Conservation (phyloP, 1,140 invertebrate genomes). For the Glossosoma conforme region DNA sequence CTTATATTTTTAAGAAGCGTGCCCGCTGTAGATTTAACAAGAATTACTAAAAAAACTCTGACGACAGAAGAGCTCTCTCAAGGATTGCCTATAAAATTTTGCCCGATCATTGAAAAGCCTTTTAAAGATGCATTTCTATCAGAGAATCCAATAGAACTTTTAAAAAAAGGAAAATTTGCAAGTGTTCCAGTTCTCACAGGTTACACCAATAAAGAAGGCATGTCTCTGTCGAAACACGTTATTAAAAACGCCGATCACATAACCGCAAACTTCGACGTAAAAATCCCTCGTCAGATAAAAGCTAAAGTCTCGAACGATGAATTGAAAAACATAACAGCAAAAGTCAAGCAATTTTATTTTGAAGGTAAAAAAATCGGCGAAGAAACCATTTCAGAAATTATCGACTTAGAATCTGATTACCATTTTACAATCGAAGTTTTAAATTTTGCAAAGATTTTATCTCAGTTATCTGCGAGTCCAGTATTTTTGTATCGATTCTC, state of each 20-base stretch:
- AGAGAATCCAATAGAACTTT: constrained; percentile 37
- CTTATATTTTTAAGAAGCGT: constrained; percentile 45
- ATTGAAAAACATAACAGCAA: constrained; percentile 37
- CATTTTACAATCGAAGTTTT: constrained; percentile 43
- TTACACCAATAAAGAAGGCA: constrained; percentile 55
- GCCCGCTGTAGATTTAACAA: constrained; percentile 39
- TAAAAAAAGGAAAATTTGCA: constrained; percentile 40
- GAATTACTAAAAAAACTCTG: constrained; percentile 34
- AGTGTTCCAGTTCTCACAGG: constrained; percentile 59
- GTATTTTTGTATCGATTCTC: constrained; percentile 52
- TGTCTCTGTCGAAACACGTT: constrained; percentile 38
- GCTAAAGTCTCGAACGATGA: constrained; percentile 31
- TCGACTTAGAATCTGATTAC: constrained; percentile 42
- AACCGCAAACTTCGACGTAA: constrained; percentile 37
- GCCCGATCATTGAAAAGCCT: constrained; percentile 44
- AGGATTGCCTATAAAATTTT: constrained; percentile 43
- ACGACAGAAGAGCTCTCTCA: constrained; percentile 36
- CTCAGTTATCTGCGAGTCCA: constrained; percentile 30
- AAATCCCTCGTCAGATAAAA: constrained; percentile 39
- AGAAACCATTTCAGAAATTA: constrained; percentile 34
- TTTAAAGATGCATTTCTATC: constrained; percentile 38
- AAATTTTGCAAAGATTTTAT: constrained; percentile 41
- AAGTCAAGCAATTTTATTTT: constrained; percentile 48
- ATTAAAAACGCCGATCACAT: constrained; percentile 35
- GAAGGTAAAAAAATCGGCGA: constrained; percentile 37